Evolutionary conservation across 2,888 invertebrate species (phyloP).

Genomic region (Endotricha flammealis): DNA sequence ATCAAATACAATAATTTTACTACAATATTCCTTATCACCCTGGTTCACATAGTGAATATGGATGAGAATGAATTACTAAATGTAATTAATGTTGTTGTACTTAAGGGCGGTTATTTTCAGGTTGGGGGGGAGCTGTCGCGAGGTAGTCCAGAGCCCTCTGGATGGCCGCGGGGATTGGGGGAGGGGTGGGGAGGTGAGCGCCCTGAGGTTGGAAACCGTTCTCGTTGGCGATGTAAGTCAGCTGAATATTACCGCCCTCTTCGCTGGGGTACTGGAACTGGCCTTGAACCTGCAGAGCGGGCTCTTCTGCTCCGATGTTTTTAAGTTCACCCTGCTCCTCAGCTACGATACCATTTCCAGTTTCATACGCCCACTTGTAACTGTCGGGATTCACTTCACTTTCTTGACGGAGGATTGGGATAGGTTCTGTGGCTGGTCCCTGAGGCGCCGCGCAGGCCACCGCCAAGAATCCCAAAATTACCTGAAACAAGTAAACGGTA

Average conservation of each 20-base stretch:
- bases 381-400: slow-evolving; percentile 79
- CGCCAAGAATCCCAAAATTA: slow-evolving; percentile 55
- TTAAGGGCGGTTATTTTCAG: slow-evolving; percentile 36
- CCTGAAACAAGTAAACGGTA: slow-evolving; percentile 43
- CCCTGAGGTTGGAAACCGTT: slow-evolving; percentile 83
- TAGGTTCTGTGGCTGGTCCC: slow-evolving; percentile 42
- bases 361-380: slow-evolving; percentile 78
- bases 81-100: slow-evolving; percentile 13
- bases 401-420: slow-evolving; percentile 75
- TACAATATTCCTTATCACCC: slow-evolving; percentile 12
- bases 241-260: slow-evolving; percentile 77
- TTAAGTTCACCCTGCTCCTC: slow-evolving; percentile 76
- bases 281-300: slow-evolving; percentile 77
- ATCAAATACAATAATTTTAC: slow-evolving; percentile 2
- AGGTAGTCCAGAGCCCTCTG: slow-evolving; percentile 81
- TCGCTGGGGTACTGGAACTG: slow-evolving; percentile 81
- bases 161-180: slow-evolving; percentile 84
- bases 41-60: slow-evolving; percentile 23
- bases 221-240: slow-evolving; percentile 83
- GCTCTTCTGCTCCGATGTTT: slow-evolving; percentile 73
- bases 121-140: slow-evolving; percentile 80
- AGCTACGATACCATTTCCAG: slow-evolving; percentile 80
- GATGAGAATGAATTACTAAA: slow-evolving; percentile 13
- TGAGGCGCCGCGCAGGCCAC: slow-evolving; percentile 61
- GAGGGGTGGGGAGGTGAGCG: slow-evolving; percentile 80